These are phyloP conservation scores for Semicossyphus pulcher DNA, from an alignment of 2,113 vertebrate genomes.

Conservation along the genomic window DNA sequence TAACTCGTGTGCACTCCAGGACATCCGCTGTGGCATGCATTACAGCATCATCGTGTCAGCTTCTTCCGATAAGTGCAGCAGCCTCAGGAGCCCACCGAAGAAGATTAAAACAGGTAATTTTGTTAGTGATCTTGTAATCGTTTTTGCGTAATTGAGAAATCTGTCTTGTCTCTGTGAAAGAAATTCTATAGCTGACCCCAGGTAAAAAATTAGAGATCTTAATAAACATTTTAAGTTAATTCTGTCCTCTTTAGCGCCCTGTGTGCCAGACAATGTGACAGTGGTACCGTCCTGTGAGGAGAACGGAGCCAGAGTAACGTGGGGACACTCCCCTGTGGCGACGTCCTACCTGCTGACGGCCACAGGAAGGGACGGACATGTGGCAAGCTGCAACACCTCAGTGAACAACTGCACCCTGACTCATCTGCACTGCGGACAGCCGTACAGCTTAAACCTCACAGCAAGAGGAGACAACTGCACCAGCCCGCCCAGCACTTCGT, in stretches of 20 bases:
- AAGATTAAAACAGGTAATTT: constrained; percentile 79
- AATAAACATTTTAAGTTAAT: not conserved
- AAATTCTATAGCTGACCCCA: no score
- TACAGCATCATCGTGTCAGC: constrained; percentile 82
- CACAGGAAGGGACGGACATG: constrained; percentile 61
- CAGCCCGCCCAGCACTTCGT: constrained; percentile 56
- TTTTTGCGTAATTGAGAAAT: no score
- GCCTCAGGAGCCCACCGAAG: constrained; percentile 77
- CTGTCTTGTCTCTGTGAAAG: not conserved
- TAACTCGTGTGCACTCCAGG: constrained; percentile 70
- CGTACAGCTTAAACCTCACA: constrained; percentile 68
- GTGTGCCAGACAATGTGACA: constrained; percentile 72
- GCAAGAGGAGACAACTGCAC: constrained; percentile 74
- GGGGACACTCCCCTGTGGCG: constrained; percentile 71
- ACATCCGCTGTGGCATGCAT: constrained; percentile 67
- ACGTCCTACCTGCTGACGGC: constrained; percentile 74
- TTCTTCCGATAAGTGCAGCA: constrained; percentile 82
- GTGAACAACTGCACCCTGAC: constrained; percentile 73
- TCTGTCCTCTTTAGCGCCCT: constrained; percentile 74
- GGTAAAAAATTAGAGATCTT: not conserved
- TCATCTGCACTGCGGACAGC: constrained; percentile 76
- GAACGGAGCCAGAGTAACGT: constrained; percentile 59
- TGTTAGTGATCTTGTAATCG: no score
- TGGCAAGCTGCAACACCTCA: constrained; percentile 48
- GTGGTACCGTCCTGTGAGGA: constrained; percentile 54